These are phyloP conservation scores for Eutrigla gurnardus DNA, from an alignment of 2,797 vertebrate genomes.

Conservation along the genomic window DNA sequence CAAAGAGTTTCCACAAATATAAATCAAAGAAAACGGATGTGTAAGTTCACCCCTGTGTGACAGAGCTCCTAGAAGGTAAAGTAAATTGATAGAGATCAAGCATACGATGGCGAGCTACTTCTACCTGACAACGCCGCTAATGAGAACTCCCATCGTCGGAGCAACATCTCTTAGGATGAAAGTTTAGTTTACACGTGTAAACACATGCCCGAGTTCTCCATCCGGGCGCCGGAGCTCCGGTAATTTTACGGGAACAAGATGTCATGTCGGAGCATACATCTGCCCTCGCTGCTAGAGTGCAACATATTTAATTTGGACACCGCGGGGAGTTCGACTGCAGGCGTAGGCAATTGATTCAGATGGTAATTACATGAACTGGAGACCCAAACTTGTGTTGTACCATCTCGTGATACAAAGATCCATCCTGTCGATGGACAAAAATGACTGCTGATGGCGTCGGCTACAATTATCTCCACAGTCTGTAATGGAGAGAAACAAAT, in stretches of 20 bases:
- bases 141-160: constrained; percentile 48
- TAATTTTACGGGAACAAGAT: constrained; percentile 50
- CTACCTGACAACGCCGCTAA: constrained; percentile 60
- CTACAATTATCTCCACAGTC: constrained; percentile 54
- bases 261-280: constrained; percentile 16
- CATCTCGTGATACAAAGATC: constrained; percentile 17
- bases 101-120: constrained; percentile 35
- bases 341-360: constrained; percentile 36
- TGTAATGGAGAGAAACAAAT: constrained; percentile 66
- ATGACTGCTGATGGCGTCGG: constrained; percentile 55
- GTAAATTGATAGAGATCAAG: constrained; percentile 63
- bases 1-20: constrained; percentile 32
- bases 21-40: constrained; percentile 29
- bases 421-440: constrained; percentile 35
- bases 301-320: constrained; percentile 50
- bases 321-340: constrained; percentile 39
- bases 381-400: constrained; percentile 30
- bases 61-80: constrained; percentile 41
- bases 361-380: constrained; percentile 50
- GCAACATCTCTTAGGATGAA: constrained; percentile 50
- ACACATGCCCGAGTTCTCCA: constrained; percentile 47
- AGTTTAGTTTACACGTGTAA: constrained; percentile 60
- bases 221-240: constrained; percentile 21
- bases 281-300: constrained; percentile 22
- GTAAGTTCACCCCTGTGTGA: constrained; percentile 32